Conservation (phyloP, 2,797 vertebrate species). For the Eulemur mongoz region DNA sequence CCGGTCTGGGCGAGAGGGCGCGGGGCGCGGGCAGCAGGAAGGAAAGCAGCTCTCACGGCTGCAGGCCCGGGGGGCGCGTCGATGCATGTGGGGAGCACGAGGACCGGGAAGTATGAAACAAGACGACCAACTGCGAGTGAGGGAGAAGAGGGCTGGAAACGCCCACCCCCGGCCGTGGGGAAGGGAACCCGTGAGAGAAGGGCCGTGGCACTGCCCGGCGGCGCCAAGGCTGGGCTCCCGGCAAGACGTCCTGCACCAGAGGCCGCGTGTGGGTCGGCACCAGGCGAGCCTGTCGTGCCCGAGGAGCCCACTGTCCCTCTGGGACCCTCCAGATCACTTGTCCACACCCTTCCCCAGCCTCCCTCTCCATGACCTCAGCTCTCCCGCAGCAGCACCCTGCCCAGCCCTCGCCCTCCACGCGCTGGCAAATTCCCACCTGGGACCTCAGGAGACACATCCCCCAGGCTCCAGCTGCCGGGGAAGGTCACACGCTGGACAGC, state of each 20-base stretch:
- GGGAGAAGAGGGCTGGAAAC: not conserved
- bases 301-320: not conserved
- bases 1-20: not conserved
- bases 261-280: not conserved
- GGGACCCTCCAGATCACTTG: not conserved
- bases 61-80: not conserved
- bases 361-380: not conserved
- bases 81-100: no score
- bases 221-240: not conserved
- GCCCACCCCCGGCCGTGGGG: not conserved
- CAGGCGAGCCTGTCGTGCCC: not conserved
- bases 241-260: not conserved
- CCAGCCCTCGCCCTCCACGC: not conserved
- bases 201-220: no score
- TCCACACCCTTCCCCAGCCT: not conserved
- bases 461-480: not conserved
- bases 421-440: not conserved
- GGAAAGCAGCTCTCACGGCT: fast-evolving
- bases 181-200: no score
- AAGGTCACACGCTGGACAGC: not conserved
- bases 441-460: not conserved
- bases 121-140: not conserved
- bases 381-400: no score
- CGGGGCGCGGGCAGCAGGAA: not conserved
- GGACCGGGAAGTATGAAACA: not conserved